Conservation (phyloP, 2,888 invertebrate species). For the Calameuta filiformis region DNA sequence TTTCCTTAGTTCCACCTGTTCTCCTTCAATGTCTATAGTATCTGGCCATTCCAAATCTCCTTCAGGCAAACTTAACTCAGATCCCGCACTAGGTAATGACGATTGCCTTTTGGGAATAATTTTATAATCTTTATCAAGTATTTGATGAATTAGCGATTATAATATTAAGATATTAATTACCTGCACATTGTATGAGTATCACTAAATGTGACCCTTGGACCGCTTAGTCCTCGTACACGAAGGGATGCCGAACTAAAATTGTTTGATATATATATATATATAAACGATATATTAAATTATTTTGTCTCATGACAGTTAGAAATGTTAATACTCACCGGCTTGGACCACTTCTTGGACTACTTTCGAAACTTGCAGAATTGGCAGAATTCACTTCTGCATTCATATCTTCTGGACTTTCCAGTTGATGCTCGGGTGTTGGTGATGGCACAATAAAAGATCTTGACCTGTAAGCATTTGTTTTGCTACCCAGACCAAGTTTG, state of each 20-base stretch:
- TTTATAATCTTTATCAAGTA: slow-evolving; percentile 2
- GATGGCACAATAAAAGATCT: slow-evolving; percentile 81
- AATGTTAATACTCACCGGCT: slow-evolving; percentile 61
- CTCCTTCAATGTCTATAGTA: slow-evolving; percentile 74
- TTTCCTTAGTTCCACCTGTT: slow-evolving; percentile 73
- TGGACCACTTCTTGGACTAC: slow-evolving; percentile 78
- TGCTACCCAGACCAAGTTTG: slow-evolving; percentile 77
- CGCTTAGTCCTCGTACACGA: slow-evolving; percentile 68
- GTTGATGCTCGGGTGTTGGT: slow-evolving; percentile 73
- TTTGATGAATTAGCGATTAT: slow-evolving; percentile 43
- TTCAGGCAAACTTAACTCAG: slow-evolving; percentile 75
- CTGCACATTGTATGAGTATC: slow-evolving; percentile 71
- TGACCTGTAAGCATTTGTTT: slow-evolving; percentile 76
- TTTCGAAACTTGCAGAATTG: slow-evolving; percentile 75
- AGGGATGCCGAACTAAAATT: slow-evolving; percentile 74
- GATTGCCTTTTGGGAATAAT: slow-evolving; percentile 71
- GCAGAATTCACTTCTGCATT: slow-evolving; percentile 59
- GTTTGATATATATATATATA: not conserved
- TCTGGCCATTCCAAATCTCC: slow-evolving; percentile 72
- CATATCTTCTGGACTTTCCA: slow-evolving; percentile 66
- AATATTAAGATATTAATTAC: slow-evolving; percentile 54
- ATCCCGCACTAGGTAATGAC: slow-evolving; percentile 81
- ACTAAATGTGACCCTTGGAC: slow-evolving; percentile 72
- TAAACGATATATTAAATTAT: not conserved
- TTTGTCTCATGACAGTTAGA: not conserved